phyloP scores from a whole-genome alignment of 2,113 vertebrate genomes.

The Clarias batrachus region DNA sequence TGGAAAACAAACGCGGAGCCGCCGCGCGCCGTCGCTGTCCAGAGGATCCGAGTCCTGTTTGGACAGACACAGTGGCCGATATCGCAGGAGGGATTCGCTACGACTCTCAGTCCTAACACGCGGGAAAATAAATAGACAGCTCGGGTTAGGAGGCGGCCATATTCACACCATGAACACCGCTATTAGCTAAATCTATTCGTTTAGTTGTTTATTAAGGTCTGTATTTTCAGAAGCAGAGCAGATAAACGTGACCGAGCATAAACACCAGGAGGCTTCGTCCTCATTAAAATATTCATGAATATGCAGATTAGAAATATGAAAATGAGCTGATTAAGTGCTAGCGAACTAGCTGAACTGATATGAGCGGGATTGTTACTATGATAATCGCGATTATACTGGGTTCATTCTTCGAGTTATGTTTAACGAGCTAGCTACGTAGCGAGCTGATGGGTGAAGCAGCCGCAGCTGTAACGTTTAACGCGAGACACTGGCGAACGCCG shows the following conservation, averaged over 20 bases:
- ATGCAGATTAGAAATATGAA: not conserved
- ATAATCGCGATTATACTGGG: not conserved
- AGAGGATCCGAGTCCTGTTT: constrained; percentile 79
- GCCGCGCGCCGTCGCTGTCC: constrained; percentile 68
- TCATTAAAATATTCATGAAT: not conserved
- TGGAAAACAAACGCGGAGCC: constrained; percentile 88
- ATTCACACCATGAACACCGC: not conserved
- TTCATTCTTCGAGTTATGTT: not conserved
- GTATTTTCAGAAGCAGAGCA: not conserved
- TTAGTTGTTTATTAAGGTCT: not conserved
- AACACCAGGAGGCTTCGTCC: not conserved
- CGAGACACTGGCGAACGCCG: not conserved
- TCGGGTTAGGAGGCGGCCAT: not conserved
- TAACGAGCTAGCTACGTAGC: not conserved
- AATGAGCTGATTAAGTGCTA: not conserved
- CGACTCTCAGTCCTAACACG: not conserved
- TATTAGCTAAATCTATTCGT: not conserved
- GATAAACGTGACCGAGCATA: not conserved
- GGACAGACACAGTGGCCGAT: constrained; percentile 73
- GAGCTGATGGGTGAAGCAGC: not conserved
- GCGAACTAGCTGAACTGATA: not conserved
- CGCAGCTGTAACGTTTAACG: not conserved
- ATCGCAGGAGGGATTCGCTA: not conserved
- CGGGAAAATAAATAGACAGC: not conserved
- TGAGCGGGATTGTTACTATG: not conserved